Percentiles rank a stretch among this genome's conserved stretches.
Evolutionary conservation across 2,888 invertebrate genomes (phyloP).

Genomic region (Conistra vaccinii): DNA sequence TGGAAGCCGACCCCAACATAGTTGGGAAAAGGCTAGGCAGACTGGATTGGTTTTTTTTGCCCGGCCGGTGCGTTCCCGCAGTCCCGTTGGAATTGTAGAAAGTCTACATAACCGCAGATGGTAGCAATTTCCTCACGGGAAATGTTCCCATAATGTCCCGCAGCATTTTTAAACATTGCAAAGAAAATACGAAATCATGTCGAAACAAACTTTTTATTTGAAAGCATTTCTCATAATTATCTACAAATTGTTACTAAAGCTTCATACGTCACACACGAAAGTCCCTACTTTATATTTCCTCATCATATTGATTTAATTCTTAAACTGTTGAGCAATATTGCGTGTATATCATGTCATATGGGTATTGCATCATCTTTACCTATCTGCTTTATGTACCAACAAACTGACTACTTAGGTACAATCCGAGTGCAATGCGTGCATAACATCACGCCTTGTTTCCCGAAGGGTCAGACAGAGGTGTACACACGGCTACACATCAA

Average conservation of each 20-base stretch:
- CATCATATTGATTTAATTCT: background rate
- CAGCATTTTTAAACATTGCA: background rate
- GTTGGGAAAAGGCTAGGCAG: no score
- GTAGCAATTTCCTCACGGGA: no score
- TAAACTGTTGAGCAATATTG: slow-evolving; percentile 39
- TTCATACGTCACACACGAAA: slow-evolving; percentile 22
- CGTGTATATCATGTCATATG: background rate
- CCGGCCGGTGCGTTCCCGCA: background rate
- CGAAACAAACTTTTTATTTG: slow-evolving; percentile 1
- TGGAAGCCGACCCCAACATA: no score
- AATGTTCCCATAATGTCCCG: background rate
- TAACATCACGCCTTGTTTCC: no score
- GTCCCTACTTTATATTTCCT: slow-evolving; percentile 14
- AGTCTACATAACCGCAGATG: background rate
- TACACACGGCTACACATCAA: no score
- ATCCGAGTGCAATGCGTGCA: slow-evolving; percentile 4
- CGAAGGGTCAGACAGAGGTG: no score
- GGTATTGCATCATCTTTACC: background rate
- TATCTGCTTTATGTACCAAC: background rate
- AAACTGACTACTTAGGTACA: background rate
- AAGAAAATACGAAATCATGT: background rate
- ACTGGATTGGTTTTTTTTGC: no score
- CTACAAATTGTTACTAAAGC: background rate
- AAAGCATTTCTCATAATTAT: background rate
- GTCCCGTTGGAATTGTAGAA: background rate